These are phyloP conservation scores for Vulpes vulpes DNA, from an alignment of 2,113 vertebrate species.

Conservation along the genomic window DNA sequence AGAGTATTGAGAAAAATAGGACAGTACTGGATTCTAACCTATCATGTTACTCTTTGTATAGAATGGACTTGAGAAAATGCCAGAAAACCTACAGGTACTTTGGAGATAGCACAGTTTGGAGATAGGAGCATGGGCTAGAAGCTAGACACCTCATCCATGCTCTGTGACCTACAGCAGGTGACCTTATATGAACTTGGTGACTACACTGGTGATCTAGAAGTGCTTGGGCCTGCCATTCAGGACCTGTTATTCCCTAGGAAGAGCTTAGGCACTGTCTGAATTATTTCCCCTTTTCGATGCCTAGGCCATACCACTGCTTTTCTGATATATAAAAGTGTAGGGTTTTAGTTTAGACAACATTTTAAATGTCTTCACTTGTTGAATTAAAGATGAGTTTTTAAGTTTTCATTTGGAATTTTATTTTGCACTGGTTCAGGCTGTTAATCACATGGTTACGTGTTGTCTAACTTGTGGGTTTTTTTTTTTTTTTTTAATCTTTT, in stretches of 20 bases:
- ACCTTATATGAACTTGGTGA: neutral
- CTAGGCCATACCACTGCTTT: neutral
- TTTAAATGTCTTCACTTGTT: neutral
- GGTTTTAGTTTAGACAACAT: conserved; percentile 26
- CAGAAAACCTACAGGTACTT: neutral
- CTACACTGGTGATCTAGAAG: neutral
- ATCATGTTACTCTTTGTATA: neutral
- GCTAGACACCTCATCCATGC: neutral
- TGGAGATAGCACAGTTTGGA: neutral
- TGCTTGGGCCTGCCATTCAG: neutral
- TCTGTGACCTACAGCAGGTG: neutral
- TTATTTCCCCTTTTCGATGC: neutral
- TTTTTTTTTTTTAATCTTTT: too few species aligned
- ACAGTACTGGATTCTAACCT: neutral
- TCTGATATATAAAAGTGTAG: neutral
- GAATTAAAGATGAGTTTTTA: neutral
- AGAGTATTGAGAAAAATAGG: neutral
- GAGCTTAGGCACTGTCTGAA: neutral
- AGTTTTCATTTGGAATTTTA: neutral
- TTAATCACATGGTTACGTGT: neutral
- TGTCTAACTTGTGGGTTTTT: neutral
- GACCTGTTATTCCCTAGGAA: neutral
- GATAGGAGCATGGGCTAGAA: neutral
- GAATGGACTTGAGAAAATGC: neutral
- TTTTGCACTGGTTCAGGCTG: neutral